These are phyloP conservation scores for Scaptomyza hsui DNA, from an alignment of 1,140 invertebrate genomes.

Conservation along the genomic window DNA sequence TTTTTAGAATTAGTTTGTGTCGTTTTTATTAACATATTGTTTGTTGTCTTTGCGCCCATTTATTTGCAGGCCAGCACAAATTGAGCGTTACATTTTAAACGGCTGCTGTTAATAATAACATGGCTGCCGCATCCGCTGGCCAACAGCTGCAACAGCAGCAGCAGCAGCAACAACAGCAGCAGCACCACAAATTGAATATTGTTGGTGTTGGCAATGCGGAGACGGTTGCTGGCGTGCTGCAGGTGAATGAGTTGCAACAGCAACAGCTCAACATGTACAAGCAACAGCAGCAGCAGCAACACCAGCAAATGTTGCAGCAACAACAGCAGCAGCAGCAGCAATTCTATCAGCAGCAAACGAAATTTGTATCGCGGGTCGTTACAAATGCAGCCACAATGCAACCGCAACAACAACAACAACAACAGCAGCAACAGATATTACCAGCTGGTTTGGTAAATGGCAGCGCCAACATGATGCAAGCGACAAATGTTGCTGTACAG, in stretches of 20 bases:
- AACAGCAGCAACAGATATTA: slow-evolving; percentile 61
- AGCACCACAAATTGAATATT: slow-evolving; percentile 64
- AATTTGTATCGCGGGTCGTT: slow-evolving; percentile 81
- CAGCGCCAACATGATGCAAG: slow-evolving; percentile 58
- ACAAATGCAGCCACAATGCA: slow-evolving; percentile 69
- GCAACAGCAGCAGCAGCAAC: slow-evolving; percentile 57
- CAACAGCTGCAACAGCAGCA: slow-evolving; percentile 72
- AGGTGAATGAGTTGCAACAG: slow-evolving; percentile 55
- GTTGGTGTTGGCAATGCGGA: slow-evolving; percentile 65
- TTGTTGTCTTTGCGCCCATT: background rate
- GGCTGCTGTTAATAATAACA: slow-evolving; percentile 68
- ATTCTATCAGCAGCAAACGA: slow-evolving; percentile 68
- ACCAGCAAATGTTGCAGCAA: slow-evolving; percentile 66
- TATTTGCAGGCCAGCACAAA: slow-evolving; percentile 61
- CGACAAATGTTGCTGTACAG: slow-evolving; percentile 32
- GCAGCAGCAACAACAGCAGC: slow-evolving; percentile 66
- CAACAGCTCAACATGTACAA: slow-evolving; percentile 53
- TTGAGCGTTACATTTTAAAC: slow-evolving; percentile 48
- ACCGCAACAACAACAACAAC: slow-evolving; percentile 50
- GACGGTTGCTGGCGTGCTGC: slow-evolving; percentile 42
- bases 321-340: slow-evolving; percentile 65
- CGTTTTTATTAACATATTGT: no score
- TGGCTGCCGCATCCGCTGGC: slow-evolving; percentile 82
- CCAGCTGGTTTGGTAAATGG: slow-evolving; percentile 79
- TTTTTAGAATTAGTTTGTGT: no score